Conservation (phyloP, 1,140 invertebrate species). For the Nautilus pompilius region DNA sequence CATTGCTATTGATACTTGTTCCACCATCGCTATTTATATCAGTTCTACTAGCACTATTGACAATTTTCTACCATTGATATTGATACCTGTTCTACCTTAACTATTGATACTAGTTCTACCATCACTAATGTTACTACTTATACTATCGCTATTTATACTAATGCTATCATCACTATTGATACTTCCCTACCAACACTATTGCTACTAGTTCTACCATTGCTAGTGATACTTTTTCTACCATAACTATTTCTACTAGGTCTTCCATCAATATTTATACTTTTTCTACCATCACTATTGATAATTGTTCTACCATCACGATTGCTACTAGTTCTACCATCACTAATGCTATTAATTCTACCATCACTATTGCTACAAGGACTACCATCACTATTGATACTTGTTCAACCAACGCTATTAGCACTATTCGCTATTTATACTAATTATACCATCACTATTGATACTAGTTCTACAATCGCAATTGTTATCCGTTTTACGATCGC, state of each 20-base stretch:
- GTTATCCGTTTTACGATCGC: no score
- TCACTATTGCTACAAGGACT: constrained; percentile 16
- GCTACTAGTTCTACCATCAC: constrained; percentile 19
- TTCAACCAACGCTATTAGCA: constrained; percentile 17
- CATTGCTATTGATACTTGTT: no score
- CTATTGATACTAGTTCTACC: constrained; percentile 14
- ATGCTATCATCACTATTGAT: constrained; percentile 9
- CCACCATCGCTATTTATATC: no score
- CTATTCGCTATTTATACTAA: constrained; percentile 9
- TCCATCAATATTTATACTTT: constrained; percentile 12
- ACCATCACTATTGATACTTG: constrained; percentile 18
- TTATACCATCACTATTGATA: constrained; percentile 5
- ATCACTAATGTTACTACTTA: constrained; percentile 18
- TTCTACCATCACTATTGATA: constrained; percentile 13
- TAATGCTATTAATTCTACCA: constrained; percentile 17
- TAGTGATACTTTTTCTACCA: constrained; percentile 15
- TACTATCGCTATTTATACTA: constrained; percentile 17
- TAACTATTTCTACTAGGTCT: constrained; percentile 10
- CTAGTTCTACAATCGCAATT: no score
- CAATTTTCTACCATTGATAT: no score
- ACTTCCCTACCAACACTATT: constrained; percentile 4
- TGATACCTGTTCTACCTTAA: constrained; percentile 9
- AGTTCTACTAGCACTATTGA: no score
- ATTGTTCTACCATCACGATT: constrained; percentile 13
- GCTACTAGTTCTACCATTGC: constrained; percentile 10